Evolutionary conservation across 2,797 vertebrate genomes (phyloP), one percentile per base, ranked within the genome.

Genomic region (Oreochromis grahami): DNA sequence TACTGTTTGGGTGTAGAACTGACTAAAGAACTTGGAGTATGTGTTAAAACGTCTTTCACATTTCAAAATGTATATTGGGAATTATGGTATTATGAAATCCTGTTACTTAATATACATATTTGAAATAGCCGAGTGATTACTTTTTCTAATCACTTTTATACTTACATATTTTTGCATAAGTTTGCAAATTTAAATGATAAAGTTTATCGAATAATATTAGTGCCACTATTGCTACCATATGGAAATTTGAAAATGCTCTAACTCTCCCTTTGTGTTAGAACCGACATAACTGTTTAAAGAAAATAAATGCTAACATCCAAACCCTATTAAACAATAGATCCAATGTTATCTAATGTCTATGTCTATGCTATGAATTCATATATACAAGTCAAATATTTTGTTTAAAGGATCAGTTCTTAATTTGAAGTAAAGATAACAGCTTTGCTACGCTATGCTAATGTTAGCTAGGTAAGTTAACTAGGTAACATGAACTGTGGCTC

Each of bases 1-100:
- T 50, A 76, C 24, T 90, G 72, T 86, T 85, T 92, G 68, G 41
- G 76, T 85, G 80, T 78, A 15, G 34, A 70, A 58, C 83, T 86
- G 87, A 87, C 83, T 68, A 85, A 81, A 14, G 76, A 56, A 77
- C 77, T 80, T 38, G 65, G 14, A 68, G 34, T 4, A 32, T 14
- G 38, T 68, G 74, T 76, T 70, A 70, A 45, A 41, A 26, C 38
- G 17, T 70, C 58, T 63, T 63, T 63, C 32, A 36, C 19, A n/a
- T 63, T 63, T 63, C 58, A 63, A 63, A 53, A 63, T 63, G 10
- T 63, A 63, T 36, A 8, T n/a, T 63, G 19, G n/a, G 34, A 63
- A 63, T 38, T 4, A 63, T 38, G 19, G 60, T 21, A 13, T 63
- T 63, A 4, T 38, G 34, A 21, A 63, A 63, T 63, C 34, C 60